Evolutionary conservation across 2,888 invertebrate species (phyloP).

Genomic region (Orthonevra nobilis): DNA sequence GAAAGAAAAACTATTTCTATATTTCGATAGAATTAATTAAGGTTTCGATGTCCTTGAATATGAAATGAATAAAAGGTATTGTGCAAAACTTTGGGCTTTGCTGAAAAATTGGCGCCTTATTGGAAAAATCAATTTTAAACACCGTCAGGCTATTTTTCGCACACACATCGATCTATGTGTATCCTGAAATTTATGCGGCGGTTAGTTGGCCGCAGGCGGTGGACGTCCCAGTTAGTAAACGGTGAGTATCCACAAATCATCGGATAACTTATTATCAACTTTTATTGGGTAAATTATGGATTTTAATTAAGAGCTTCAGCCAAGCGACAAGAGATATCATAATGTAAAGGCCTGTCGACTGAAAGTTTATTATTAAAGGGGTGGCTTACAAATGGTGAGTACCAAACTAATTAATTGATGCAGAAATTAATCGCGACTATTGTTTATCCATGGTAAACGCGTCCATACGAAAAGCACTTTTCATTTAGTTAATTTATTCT

Average conservation of each 20-base stretch:
- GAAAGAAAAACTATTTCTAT: too few species aligned
- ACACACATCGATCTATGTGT: too few species aligned
- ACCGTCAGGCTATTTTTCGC: too few species aligned
- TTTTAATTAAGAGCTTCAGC: constrained; percentile 61
- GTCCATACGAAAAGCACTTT: constrained; percentile 1
- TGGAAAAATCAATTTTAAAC: too few species aligned
- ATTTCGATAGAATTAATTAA: too few species aligned
- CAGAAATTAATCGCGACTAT: constrained; percentile 36
- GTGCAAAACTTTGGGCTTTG: too few species aligned
- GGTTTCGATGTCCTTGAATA: too few species aligned
- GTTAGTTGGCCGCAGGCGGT: too few species aligned
- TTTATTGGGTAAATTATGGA: constrained; percentile 58
- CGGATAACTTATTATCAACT: constrained; percentile 34
- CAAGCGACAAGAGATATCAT: constrained; percentile 37
- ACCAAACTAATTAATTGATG: constrained; percentile 40
- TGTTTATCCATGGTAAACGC: constrained; percentile 22
- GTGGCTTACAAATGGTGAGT: constrained; percentile 5
- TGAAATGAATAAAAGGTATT: too few species aligned
- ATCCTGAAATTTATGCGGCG: too few species aligned
- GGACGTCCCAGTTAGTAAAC: too few species aligned
- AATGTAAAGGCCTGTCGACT: constrained; percentile 34
- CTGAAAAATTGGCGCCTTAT: too few species aligned
- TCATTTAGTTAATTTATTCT: constrained; percentile 35
- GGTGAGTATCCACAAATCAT: constrained; percentile 56
- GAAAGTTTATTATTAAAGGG: constrained; percentile 32